Base-by-base conservation (phyloP, 2,888 invertebrate genomes). In the Papilio elwesi region DNA sequence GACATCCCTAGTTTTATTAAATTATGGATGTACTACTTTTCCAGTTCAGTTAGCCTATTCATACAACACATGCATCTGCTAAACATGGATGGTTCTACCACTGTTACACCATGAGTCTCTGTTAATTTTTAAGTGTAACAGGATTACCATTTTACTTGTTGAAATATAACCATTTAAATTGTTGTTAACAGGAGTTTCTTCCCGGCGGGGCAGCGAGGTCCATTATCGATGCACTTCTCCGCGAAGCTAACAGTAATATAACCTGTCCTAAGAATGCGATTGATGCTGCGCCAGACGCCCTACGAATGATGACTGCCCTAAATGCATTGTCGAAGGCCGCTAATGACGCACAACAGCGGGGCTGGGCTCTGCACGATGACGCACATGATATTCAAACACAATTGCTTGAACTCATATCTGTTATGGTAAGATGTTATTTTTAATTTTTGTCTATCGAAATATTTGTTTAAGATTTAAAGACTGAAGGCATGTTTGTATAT, bases 321-420 rank as follows among this genome's bases (percentile, higher is more conserved):
- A 95, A 96, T 76, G 96, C 98, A 76, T 90, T 99, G 77, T 97
- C 97, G 3, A 97, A 96, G 75, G 98, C 98, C 77, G 98, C 98
- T 79, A 98, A 98, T 84, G 99, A 99, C 86, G 97, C 98, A 0
- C 98, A 99, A 84, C 99, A 99, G 84, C 94, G 99, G 73, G 98
- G 98, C 79, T 99, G 99, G 99, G 97, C 98, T 87, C 92, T 99
- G 48, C 97, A 98, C 85, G 98, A 99, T 85, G 99, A 99, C 87
- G 98, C 98, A 78, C 95, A 95, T 74, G 96, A 97, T 79, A 98
- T 99, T 83, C 96, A 96, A 74, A 97, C 97, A 75, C 97, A 98
- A 87, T 94, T 99, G 72, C 95, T 96, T 71, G 97, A 97, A 86
- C 94, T 97, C 38, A 97, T 97, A 67, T 97, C 97, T 76, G 97